Evolutionary conservation across 2,797 vertebrate genomes (phyloP), one percentile per base, ranked within the genome.

Genomic region (Aviceda leuphotes): DNA sequence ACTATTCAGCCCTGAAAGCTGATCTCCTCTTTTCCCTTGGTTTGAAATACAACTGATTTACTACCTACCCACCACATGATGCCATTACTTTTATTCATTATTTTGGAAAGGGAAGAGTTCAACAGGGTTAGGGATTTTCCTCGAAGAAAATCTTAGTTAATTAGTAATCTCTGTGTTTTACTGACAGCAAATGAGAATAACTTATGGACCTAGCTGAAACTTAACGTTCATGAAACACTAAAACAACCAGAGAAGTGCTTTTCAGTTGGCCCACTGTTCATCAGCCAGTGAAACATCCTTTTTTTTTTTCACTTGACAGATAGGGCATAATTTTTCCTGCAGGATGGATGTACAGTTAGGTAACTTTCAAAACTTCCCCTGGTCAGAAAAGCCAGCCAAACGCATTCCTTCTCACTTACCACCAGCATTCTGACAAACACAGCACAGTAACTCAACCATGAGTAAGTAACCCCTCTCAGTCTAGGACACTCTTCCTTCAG

Each of bases 91-190:
- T 93, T 68, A 90, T 62, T 90, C 58, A 59, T 31, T 6, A 65
- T 87, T 93, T 91, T 55, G 33, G 49, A 93, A 86, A 92, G 28
- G 46, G 31, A 80, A 83, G 61, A 68, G 68, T 76, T 86, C 43
- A 83, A 24, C 22, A 76, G 18, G 19, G 46, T 74, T 47, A 86
- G 43, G 20, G 77, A 87, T 83, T 62, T 91, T 87, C 70, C 74
- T 49, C 65, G 13, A 58, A 71, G 61, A 91, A 91, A 73, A 79
- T 44, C 52, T 43, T 55, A 65, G 54, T 92, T 90, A 77, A 94
- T 89, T 22, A 84, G 52, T 85, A 79, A 90, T 56, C 67, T 18
- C 59, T 25, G 0, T 13, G n/a, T 31, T 93, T 92, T 81, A 78
- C 37, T 94, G 55, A 94, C 94, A 21, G 52, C 24, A 83, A 92